These are phyloP conservation scores for Lochmaea capreae DNA, from an alignment of 2,888 invertebrate genomes.

Conservation along the genomic window DNA sequence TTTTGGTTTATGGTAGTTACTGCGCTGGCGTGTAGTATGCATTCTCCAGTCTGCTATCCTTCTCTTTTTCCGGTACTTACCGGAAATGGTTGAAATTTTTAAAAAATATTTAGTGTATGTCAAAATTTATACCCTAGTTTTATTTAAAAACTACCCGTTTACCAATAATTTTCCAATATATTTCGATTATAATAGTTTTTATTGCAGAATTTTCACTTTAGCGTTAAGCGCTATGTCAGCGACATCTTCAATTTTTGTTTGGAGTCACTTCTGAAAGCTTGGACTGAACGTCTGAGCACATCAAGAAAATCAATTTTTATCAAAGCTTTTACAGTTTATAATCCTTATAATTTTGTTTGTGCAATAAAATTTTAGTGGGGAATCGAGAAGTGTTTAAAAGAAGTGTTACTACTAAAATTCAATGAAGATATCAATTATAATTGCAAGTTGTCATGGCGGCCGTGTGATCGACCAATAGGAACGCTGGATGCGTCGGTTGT, in stretches of 20 bases:
- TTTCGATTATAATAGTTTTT: background rate
- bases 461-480: slow-evolving; percentile 76
- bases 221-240: slow-evolving; percentile 35
- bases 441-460: slow-evolving; percentile 76
- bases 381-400: slow-evolving; percentile 41
- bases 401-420: slow-evolving; percentile 44
- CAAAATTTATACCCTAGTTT: slow-evolving; percentile 11
- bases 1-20: slow-evolving; percentile 22
- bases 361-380: slow-evolving; percentile 41
- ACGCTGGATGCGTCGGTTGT: slow-evolving; percentile 73
- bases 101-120: slow-evolving; percentile 38
- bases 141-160: slow-evolving; percentile 15
- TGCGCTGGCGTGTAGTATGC: slow-evolving; percentile 39
- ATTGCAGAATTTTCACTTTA: slow-evolving; percentile 16
- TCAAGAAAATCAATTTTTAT: slow-evolving; percentile 42
- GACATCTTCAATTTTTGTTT: slow-evolving; percentile 51
- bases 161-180: background rate
- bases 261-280: slow-evolving; percentile 50
- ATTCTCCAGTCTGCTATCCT: slow-evolving; percentile 31
- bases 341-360: slow-evolving; percentile 29
- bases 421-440: slow-evolving; percentile 61
- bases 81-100: slow-evolving; percentile 51
- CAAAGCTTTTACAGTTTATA: slow-evolving; percentile 34
- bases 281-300: slow-evolving; percentile 44
- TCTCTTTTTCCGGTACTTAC: slow-evolving; percentile 54